Conservation (phyloP, 2,888 invertebrate species). For the Ecliptopera silaceata region DNA sequence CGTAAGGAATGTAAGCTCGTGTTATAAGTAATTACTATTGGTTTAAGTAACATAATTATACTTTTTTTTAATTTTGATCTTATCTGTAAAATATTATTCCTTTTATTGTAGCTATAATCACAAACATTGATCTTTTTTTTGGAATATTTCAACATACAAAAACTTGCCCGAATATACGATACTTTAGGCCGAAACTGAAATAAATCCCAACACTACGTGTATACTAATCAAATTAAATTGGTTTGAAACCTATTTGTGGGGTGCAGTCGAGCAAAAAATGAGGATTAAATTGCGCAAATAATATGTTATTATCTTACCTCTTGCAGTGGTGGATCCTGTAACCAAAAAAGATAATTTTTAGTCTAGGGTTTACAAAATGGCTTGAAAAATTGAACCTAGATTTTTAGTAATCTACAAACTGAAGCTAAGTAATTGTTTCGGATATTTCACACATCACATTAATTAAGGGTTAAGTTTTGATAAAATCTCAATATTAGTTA, state of each 20-base stretch:
- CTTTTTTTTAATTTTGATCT: too few relatives aligned
- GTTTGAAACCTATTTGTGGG: conserved; percentile 27
- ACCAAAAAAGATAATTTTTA: conserved; percentile 35
- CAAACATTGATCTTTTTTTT: too few relatives aligned
- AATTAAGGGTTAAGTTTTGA: too few relatives aligned
- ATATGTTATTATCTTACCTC: conserved; percentile 36
- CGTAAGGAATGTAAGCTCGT: too few relatives aligned
- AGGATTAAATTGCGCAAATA: conserved; percentile 32
- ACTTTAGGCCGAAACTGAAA: not conserved
- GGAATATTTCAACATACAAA: too few relatives aligned
- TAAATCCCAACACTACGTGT: conserved; percentile 10
- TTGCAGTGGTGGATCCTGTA: conserved; percentile 35
- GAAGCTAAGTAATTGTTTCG: too few relatives aligned
- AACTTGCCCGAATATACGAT: not conserved
- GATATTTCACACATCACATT: too few relatives aligned
- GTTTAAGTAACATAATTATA: too few relatives aligned
- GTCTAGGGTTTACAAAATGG: conserved; percentile 23
- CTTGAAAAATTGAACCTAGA: not conserved
- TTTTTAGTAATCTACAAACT: not conserved
- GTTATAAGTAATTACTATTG: too few relatives aligned
- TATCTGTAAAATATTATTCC: too few relatives aligned
- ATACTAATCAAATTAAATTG: conserved; percentile 30
- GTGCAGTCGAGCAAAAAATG: conserved; percentile 35
- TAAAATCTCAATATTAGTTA: too few relatives aligned
- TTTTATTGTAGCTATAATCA: too few relatives aligned